Percentiles rank a stretch among this genome's conserved stretches.
These are phyloP conservation scores for Cardiocondyla obscurior DNA, from an alignment of 1,140 invertebrate species.

Conservation along the genomic window DNA sequence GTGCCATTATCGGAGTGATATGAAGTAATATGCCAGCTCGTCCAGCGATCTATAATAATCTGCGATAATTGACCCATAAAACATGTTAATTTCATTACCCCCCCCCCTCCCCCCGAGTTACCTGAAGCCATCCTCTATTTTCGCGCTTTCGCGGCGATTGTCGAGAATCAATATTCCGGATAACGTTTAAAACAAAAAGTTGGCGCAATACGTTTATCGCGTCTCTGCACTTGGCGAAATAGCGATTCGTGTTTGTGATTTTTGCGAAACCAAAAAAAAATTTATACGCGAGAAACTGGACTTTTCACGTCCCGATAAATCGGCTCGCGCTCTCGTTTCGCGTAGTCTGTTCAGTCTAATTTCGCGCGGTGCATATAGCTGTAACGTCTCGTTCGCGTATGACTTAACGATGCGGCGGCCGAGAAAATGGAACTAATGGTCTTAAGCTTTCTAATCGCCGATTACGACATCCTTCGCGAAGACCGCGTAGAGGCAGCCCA, in stretches of 20 bases:
- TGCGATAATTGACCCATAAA: slow-evolving; percentile 11
- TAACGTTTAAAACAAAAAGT: background rate
- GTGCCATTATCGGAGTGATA: background rate
- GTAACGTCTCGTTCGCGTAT: slow-evolving; percentile 30
- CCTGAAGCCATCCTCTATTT: background rate
- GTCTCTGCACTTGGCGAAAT: background rate
- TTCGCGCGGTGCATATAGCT: background rate
- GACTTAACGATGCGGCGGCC: slow-evolving; percentile 45
- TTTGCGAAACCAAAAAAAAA: background rate
- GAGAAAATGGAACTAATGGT: slow-evolving; percentile 48
- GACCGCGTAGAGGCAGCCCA: slow-evolving; percentile 20
- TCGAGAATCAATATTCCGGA: background rate
- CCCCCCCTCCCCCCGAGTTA: no score
- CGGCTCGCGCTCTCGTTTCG: background rate
- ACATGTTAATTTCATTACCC: background rate
- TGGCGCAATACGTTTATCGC: background rate
- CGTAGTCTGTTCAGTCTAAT: background rate
- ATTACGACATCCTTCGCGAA: slow-evolving; percentile 42
- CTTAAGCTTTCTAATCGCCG: slow-evolving; percentile 46
- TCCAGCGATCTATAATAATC: background rate
- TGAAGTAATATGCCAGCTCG: background rate
- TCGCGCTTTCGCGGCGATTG: background rate
- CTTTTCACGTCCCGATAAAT: background rate
- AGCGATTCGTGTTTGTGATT: background rate
- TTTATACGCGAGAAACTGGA: background rate